Percentiles rank a stretch among this genome's conserved stretches.
phyloP scores from a whole-genome alignment of 2,113 vertebrate species.

The Ancistrus triradiatus region DNA sequence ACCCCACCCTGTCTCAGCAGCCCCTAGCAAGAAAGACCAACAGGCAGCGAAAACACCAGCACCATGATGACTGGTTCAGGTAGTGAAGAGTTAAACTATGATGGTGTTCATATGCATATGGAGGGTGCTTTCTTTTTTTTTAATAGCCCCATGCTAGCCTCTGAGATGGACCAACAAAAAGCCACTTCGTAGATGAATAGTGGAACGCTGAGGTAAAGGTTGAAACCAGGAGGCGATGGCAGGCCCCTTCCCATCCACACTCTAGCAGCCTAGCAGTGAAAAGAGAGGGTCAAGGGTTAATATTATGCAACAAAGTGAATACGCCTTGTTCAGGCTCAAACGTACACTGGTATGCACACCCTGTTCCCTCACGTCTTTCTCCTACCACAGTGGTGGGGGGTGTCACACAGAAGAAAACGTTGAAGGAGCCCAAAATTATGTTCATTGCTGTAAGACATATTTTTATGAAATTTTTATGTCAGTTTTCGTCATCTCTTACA shows the following conservation, averaged over 20 bases:
- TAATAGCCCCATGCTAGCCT: slow-evolving; percentile 48
- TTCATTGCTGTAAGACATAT: too few relatives aligned
- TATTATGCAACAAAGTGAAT: slow-evolving; percentile 74
- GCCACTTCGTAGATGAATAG: slow-evolving; percentile 52
- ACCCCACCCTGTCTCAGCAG: slow-evolving; percentile 11
- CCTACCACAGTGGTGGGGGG: too few relatives aligned
- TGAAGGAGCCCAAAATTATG: too few relatives aligned
- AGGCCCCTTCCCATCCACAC: slow-evolving; percentile 37
- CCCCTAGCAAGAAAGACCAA: slow-evolving; percentile 10
- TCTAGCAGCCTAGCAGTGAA: slow-evolving; percentile 58
- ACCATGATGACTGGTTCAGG: too few relatives aligned
- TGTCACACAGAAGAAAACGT: too few relatives aligned
- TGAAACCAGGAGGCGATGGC: slow-evolving; percentile 38
- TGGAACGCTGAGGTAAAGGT: slow-evolving; percentile 50
- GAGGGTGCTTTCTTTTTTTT: slow-evolving; percentile 24
- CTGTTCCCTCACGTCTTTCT: slow-evolving; percentile 16
- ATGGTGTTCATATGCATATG: too few relatives aligned
- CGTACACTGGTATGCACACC: slow-evolving; percentile 58
- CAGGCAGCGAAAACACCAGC: slow-evolving; percentile 28
- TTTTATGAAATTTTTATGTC: too few relatives aligned
- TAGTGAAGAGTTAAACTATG: too few relatives aligned
- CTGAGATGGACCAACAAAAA: slow-evolving; percentile 60
- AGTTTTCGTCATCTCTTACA: too few relatives aligned
- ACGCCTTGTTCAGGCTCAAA: slow-evolving; percentile 56
- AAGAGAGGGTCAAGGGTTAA: slow-evolving; percentile 74